These are phyloP conservation scores for Anabas testudineus DNA, from an alignment of 2,797 vertebrate genomes.

Conservation along the genomic window DNA sequence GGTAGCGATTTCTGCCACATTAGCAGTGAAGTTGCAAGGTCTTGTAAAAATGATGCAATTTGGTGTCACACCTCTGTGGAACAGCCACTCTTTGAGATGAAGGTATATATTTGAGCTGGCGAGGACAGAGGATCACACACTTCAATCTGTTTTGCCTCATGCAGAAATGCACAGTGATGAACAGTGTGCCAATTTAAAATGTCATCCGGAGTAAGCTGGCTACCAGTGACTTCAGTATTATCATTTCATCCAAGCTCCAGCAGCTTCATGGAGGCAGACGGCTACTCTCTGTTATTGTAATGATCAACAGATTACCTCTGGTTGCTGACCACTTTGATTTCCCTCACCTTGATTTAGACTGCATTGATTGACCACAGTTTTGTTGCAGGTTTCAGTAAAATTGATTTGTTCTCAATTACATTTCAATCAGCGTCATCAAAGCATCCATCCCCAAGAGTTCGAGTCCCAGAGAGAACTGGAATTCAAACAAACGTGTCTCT, in stretches of 20 bases:
- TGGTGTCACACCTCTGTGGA: slow-evolving; percentile 40
- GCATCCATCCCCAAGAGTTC: slow-evolving; percentile 19
- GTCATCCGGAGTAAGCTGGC: slow-evolving; percentile 26
- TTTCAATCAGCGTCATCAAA: slow-evolving; percentile 51
- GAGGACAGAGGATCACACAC: slow-evolving; percentile 31
- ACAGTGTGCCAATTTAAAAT: slow-evolving; percentile 17
- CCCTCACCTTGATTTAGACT: too few species aligned
- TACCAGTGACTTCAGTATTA: slow-evolving; percentile 20
- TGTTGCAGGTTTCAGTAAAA: slow-evolving; percentile 45
- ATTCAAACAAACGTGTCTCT: slow-evolving; percentile 48
- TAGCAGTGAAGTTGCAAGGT: slow-evolving; percentile 47
- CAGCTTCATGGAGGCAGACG: slow-evolving; percentile 2
- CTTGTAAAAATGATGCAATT: slow-evolving; percentile 69
- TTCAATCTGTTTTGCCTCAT: slow-evolving; percentile 53
- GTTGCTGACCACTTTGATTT: slow-evolving; percentile 54
- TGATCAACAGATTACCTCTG: slow-evolving; percentile 36
- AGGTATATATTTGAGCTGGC: slow-evolving; percentile 37
- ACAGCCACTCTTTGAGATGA: slow-evolving; percentile 48
- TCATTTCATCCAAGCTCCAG: slow-evolving; percentile 19
- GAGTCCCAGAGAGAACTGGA: slow-evolving; percentile 44
- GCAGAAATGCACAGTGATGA: slow-evolving; percentile 37
- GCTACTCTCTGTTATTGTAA: slow-evolving; percentile 8
- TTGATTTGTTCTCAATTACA: slow-evolving; percentile 63
- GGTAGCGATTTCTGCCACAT: slow-evolving; percentile 47
- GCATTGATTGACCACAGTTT: neutral